phyloP scores from a whole-genome alignment of 1,140 invertebrate species.

The Pseudomyrmex cubaensis region DNA sequence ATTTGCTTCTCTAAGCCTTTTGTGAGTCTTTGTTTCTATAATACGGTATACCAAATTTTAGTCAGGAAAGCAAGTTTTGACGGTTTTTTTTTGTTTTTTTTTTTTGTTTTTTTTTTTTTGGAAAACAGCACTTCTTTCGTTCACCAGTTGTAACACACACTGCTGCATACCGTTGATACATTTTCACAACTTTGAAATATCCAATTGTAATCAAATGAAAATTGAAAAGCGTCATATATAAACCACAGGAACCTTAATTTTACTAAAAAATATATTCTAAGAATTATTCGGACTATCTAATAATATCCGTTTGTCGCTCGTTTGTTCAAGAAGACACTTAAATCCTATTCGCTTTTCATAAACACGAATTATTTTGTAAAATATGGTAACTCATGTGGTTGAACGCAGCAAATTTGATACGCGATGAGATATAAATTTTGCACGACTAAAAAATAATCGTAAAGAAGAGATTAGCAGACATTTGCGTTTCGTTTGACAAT shows the following conservation, averaged over 20 bases:
- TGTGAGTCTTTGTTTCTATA: background rate
- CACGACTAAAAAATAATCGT: slow-evolving; percentile 43
- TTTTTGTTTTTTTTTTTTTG: background rate
- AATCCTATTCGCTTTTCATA: slow-evolving; percentile 45
- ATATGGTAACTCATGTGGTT: slow-evolving; percentile 64
- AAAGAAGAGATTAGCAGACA: slow-evolving; percentile 4
- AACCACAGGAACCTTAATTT: slow-evolving; percentile 59
- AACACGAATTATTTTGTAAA: slow-evolving; percentile 55
- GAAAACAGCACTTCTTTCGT: slow-evolving; percentile 14
- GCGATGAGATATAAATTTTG: slow-evolving; percentile 28
- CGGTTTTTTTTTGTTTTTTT: slow-evolving; percentile 2
- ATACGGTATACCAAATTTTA: slow-evolving; percentile 3
- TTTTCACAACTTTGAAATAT: slow-evolving; percentile 4
- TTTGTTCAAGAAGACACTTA: slow-evolving; percentile 53
- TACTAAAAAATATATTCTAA: slow-evolving; percentile 53
- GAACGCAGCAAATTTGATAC: slow-evolving; percentile 39
- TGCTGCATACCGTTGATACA: slow-evolving; percentile 58
- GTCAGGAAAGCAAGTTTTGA: background rate
- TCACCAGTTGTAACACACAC: slow-evolving; percentile 39
- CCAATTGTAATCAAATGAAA: slow-evolving; percentile 7
- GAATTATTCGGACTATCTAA: slow-evolving; percentile 54
- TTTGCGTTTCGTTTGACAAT: background rate
- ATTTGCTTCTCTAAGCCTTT: background rate
- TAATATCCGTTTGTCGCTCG: slow-evolving; percentile 41
- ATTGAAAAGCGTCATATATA: slow-evolving; percentile 47